Evolutionary conservation across 2,113 vertebrate species (phyloP).

Genomic region (Perognathus longimembris): DNA sequence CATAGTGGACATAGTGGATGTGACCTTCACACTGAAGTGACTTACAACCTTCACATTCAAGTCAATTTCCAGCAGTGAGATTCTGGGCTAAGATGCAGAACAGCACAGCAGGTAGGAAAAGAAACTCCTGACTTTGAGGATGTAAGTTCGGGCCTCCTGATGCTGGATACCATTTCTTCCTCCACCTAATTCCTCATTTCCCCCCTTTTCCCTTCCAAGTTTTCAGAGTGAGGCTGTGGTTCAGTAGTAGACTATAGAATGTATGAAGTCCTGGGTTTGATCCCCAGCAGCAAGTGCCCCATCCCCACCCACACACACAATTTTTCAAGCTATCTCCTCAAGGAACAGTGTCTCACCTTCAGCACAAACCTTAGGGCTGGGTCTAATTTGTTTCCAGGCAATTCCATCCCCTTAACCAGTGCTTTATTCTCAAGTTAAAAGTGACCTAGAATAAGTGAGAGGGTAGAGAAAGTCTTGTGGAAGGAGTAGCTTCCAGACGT

Average conservation of each 20-base stretch:
- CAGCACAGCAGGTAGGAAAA: not conserved
- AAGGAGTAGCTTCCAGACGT: not conserved
- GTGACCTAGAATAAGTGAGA: not conserved
- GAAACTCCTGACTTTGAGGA: not conserved
- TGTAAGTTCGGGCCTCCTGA: not conserved
- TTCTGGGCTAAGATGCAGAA: not conserved
- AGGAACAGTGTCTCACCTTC: not conserved
- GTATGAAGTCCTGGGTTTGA: no score
- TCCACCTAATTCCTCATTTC: not conserved
- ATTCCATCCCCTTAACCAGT: not conserved
- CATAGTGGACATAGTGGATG: not conserved
- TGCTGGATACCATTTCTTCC: no score
- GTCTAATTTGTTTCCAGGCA: not conserved
- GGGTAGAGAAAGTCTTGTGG: not conserved
- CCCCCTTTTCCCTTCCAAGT: not conserved
- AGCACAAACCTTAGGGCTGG: not conserved
- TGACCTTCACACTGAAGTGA: not conserved
- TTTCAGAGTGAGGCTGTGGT: not conserved
- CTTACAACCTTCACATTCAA: not conserved
- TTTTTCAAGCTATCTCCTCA: not conserved
- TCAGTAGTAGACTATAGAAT: no score
- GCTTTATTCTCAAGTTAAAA: not conserved
- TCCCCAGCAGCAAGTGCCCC: no score
- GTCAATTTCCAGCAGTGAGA: no score
- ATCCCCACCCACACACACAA: no score